These are phyloP conservation scores for Ramphastos sulfuratus DNA, from an alignment of 2,113 vertebrate species.

Conservation along the genomic window DNA sequence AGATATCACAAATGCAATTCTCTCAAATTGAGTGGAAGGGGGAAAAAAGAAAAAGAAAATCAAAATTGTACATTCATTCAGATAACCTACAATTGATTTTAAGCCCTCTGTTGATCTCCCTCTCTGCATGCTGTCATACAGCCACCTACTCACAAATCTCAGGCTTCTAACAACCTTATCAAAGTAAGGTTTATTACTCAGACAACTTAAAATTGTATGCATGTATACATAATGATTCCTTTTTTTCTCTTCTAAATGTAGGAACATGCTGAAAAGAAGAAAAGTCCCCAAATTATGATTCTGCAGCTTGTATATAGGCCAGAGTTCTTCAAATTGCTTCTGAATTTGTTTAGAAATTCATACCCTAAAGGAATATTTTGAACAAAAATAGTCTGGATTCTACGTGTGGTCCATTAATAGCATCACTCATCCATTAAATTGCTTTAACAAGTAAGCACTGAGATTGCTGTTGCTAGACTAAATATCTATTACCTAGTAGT, in stretches of 20 bases:
- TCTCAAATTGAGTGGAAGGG: neutral
- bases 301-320: neutral
- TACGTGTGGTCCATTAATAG: constrained; percentile 39
- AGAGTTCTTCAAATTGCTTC: neutral
- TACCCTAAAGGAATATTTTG: constrained; percentile 14
- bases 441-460: constrained; percentile 53
- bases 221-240: neutral
- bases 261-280: neutral
- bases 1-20: neutral
- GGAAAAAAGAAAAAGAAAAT: neutral
- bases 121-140: neutral
- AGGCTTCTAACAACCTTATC: neutral
- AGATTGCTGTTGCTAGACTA: constrained; percentile 26
- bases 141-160: neutral
- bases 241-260: neutral
- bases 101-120: neutral
- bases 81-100: neutral
- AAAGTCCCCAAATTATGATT: neutral
- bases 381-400: neutral
- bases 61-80: neutral
- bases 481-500: neutral
- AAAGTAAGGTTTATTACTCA: neutral
- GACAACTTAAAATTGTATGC: neutral
- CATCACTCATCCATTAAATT: constrained; percentile 46
- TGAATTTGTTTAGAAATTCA: constrained; percentile 16